Evolutionary conservation across 2,113 vertebrate species (phyloP).

Genomic region (Clinocottus analis): DNA sequence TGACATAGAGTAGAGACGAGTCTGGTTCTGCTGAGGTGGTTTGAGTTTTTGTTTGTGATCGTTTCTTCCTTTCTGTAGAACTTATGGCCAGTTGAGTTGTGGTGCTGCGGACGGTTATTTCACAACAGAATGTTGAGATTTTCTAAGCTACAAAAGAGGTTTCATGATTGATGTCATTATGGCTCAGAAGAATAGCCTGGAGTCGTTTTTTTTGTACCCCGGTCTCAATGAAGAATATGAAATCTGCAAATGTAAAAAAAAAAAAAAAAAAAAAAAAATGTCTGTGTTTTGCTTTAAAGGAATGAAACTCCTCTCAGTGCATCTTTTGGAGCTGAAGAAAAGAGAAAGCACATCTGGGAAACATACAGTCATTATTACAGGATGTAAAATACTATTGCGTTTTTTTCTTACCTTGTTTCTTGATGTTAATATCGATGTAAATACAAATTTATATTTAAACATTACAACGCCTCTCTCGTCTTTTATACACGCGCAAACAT

Average conservation of each 20-base stretch:
- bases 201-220: constrained; percentile 24
- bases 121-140: constrained; percentile 62
- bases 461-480: constrained; percentile 58
- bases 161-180: constrained; percentile 60
- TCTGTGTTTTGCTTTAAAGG: constrained; percentile 62
- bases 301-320: constrained; percentile 49
- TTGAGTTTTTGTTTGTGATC: constrained; percentile 57
- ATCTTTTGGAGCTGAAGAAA: constrained; percentile 44
- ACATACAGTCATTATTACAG: constrained; percentile 78
- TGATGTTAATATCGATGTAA: constrained; percentile 96
- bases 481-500: constrained; percentile 1
- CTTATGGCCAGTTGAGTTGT: constrained; percentile 67
- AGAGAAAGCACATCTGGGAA: constrained; percentile 64
- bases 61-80: constrained; percentile 55
- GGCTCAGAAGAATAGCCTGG: constrained; percentile 55
- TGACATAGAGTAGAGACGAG: constrained; percentile 64
- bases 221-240: constrained; percentile 58
- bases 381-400: constrained; percentile 87
- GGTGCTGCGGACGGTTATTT: constrained; percentile 69
- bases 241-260: constrained; percentile 48
- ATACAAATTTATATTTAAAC: constrained; percentile 99
- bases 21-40: constrained; percentile 73
- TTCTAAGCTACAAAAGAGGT: constrained; percentile 46
- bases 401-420: constrained; percentile 87
- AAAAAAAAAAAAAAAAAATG: constrained; percentile 2